phyloP scores from a whole-genome alignment of 2,797 vertebrate genomes.

The Bradypodion ventrale region DNA sequence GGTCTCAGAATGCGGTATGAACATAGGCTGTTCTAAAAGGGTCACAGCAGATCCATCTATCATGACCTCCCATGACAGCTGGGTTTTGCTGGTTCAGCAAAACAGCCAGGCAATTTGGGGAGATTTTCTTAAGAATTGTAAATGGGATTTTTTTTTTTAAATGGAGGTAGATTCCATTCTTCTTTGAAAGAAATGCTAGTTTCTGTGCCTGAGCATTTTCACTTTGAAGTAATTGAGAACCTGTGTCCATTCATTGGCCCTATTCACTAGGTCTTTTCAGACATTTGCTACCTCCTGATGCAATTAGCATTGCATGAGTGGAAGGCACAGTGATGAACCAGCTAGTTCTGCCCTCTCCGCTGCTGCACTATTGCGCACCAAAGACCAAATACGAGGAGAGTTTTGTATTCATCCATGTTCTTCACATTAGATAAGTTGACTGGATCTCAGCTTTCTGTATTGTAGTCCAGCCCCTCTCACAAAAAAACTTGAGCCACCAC shows the following conservation, averaged over 20 bases:
- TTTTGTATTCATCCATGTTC: no score
- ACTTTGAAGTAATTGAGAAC: background rate
- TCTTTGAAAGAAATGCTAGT: background rate
- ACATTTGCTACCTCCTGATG: background rate
- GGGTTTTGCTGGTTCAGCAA: constrained; percentile 45
- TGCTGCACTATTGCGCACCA: background rate
- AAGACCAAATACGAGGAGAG: no score
- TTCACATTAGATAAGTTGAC: no score
- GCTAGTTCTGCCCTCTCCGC: background rate
- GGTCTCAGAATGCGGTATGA: constrained; percentile 49
- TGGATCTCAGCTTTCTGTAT: no score
- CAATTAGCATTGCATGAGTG: background rate
- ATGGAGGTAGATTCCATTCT: background rate
- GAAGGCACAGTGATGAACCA: background rate
- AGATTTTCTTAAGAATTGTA: background rate
- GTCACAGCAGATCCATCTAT: constrained; percentile 52
- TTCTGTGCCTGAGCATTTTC: background rate
- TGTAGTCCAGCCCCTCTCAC: no score
- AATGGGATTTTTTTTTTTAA: constrained; percentile 40
- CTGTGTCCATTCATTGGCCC: background rate
- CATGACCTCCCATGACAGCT: constrained; percentile 53
- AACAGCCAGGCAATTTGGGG: constrained; percentile 47
- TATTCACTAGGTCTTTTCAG: background rate
- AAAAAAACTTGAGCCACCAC: no score
- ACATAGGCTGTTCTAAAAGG: constrained; percentile 51